Evolutionary conservation across 2,797 vertebrate species (phyloP), one percentile per base, ranked within the genome.

Genomic region (Spheniscus humboldti): DNA sequence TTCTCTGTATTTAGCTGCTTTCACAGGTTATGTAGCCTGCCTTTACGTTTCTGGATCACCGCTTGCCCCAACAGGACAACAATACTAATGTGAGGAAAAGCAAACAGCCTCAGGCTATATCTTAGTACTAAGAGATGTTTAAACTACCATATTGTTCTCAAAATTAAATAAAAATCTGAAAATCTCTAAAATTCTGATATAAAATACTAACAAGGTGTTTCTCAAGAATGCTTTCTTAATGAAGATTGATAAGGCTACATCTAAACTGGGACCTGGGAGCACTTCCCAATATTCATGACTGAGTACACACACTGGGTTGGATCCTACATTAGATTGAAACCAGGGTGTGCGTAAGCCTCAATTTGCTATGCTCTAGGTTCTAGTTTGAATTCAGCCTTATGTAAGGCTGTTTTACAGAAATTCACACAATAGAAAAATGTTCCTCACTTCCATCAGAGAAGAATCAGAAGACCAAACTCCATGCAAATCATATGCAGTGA

Each of bases 401-500:
- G 52, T 83, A 81, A 68, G 19, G 25, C 27, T 27, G 57, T 55
- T 75, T 86, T 86, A 91, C 11, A 91, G 60, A 86, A 90, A 67
- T 69, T 79, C 77, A 88, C 28, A 77, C 71, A 82, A 71, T 74
- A 87, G 14, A 87, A 76, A 92, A 86, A 60, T 18, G 31, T 82
- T 93, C 52, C 48, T 92, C 53, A 41, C 67, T 91, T 84, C 33
- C 53, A 80, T 60, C 41, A 71, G 52, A 71, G 28, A 88, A 94
- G 69, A 77, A 85, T 78, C 33, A 86, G 52, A 84, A 89, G 74
- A 64, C 48, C 62, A 57, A 78, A 86, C 82, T 88, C 48, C 67
- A 86, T 56, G 77, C 56, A 96, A 91, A 96, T 96, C 41, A 35
- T 67, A 94, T 64, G 86, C 87, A 87, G 77, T 66, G 86, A 82